Evolutionary conservation across 2,797 vertebrate genomes (phyloP).

Genomic region (Sebastes ruberrimus): DNA sequence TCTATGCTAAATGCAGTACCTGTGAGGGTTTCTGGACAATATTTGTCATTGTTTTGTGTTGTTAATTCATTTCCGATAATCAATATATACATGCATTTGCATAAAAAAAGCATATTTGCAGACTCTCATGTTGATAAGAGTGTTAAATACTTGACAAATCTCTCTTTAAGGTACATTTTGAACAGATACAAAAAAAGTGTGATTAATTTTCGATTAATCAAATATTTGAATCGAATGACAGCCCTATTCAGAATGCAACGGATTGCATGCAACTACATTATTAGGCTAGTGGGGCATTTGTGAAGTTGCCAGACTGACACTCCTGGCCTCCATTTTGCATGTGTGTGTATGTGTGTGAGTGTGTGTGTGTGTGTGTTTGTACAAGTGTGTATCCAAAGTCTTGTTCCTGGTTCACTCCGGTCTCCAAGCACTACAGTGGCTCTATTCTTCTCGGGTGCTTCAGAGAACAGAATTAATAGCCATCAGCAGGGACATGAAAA

Average conservation of each 20-base stretch:
- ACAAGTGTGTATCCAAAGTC: slow-evolving; percentile 40
- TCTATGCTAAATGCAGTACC: no score
- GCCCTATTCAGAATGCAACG: background rate
- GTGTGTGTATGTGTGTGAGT: background rate
- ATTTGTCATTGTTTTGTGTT: no score
- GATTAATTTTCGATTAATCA: rapidly evolving
- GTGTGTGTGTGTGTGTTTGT: slow-evolving; percentile 8
- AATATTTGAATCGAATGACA: no score
- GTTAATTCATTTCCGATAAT: no score
- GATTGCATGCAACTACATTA: slow-evolving; percentile 21
- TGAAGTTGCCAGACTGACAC: slow-evolving; percentile 49
- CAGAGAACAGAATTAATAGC: slow-evolving; percentile 69
- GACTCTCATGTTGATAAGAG: rapidly evolving
- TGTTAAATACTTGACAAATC: no score
- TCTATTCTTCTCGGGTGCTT: slow-evolving; percentile 66
- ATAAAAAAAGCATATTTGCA: no score
- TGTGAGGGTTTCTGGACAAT: no score
- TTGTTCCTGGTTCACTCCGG: slow-evolving; percentile 60
- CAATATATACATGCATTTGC: no score
- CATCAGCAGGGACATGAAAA: slow-evolving; percentile 59
- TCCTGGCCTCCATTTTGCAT: slow-evolving; percentile 51
- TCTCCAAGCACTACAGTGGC: slow-evolving; percentile 54
- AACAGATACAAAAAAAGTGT: no score
- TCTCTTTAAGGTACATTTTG: no score
- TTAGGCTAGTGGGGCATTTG: slow-evolving; percentile 56